Percentiles rank a stretch among this genome's conserved stretches.
Evolutionary conservation across 2,888 invertebrate genomes (phyloP).

Genomic region (Noctuana brunneofusca): DNA sequence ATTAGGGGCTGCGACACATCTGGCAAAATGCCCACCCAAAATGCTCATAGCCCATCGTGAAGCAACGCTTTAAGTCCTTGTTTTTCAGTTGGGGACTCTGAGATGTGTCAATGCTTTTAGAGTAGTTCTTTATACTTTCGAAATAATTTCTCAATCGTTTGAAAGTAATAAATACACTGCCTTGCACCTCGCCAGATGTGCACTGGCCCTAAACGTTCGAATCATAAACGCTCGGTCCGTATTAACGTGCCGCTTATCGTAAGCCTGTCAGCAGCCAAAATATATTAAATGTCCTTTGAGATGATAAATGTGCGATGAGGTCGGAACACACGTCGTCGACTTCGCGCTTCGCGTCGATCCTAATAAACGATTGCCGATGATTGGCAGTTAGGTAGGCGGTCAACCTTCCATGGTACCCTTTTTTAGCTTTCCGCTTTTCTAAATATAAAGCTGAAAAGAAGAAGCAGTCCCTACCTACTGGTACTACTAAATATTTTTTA

Average conservation of each 20-base stretch:
- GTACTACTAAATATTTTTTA: no score
- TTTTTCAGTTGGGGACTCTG: no score
- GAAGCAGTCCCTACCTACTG: no score
- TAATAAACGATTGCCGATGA: constrained; percentile 76
- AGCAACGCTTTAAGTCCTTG: no score
- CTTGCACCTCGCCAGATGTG: neutral
- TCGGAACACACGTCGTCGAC: constrained; percentile 52
- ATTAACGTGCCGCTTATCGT: constrained; percentile 53
- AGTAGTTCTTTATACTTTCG: no score
- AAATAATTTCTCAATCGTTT: no score
- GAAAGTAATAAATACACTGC: no score
- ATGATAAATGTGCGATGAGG: constrained; percentile 69
- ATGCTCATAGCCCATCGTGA: no score
- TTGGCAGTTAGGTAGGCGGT: constrained; percentile 61
- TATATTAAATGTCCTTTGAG: constrained; percentile 76
- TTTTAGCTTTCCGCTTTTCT: constrained; percentile 37
- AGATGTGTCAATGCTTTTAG: no score
- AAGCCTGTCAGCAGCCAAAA: constrained; percentile 69
- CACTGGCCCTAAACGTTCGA: constrained; percentile 19
- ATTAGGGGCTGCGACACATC: constrained; percentile 33
- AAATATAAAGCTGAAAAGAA: constrained; percentile 1
- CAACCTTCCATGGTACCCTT: constrained; percentile 39
- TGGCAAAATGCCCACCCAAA: no score
- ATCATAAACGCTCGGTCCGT: constrained; percentile 30
- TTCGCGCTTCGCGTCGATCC: constrained; percentile 58